Base-by-base conservation (phyloP, 2,113 vertebrate species). In the Pelobates fuscus region DNA sequence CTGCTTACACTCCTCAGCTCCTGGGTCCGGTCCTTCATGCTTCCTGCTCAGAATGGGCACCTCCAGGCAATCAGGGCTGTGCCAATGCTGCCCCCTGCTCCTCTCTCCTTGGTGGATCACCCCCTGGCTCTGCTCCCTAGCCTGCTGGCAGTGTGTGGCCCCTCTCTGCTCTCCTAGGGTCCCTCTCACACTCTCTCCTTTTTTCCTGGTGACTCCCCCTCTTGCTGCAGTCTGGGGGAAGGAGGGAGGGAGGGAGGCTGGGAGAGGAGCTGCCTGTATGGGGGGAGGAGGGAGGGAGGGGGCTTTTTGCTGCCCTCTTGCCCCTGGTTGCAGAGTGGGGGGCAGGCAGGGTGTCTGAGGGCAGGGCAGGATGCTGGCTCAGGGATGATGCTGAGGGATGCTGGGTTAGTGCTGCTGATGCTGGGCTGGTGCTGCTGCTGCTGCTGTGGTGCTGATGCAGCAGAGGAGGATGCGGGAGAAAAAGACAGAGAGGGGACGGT, bases 401-500 rank as follows among this genome's bases (percentile, higher is more conserved):
- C 37, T 1, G 29, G 8, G 49, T 29, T 21, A 23, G 52, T 15
- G 63, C 41, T 2, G 41, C 41, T n/a, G n/a, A n/a, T n/a, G n/a
- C n/a, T n/a, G n/a, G n/a, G n/a, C n/a, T n/a, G n/a, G n/a, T n/a
- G 26, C 17, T 43, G 61, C 2, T 41, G 60, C 49, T 44, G 57
- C 21, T 61, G 70, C 62, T 58, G 30, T 71, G 72, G 63, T 76
- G 72, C 72, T 76, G 72, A 67, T 75, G 71, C 72, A 59, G 72
- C 72, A 76, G 64, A 76, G 52, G 72, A 76, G 37, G 72, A 67
- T 76, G 72, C 72, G 64, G 72, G 72, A 76, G 72, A 67, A 67
- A 32, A 55, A 67, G 30, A 66, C 26, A 54, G n/a, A 49, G 64
- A 37, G 72, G 32, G 21, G 17, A 3, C 27, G 32, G 30, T 15